Conservation (phyloP, 2,888 invertebrate species). For the Lasiommata megera region DNA sequence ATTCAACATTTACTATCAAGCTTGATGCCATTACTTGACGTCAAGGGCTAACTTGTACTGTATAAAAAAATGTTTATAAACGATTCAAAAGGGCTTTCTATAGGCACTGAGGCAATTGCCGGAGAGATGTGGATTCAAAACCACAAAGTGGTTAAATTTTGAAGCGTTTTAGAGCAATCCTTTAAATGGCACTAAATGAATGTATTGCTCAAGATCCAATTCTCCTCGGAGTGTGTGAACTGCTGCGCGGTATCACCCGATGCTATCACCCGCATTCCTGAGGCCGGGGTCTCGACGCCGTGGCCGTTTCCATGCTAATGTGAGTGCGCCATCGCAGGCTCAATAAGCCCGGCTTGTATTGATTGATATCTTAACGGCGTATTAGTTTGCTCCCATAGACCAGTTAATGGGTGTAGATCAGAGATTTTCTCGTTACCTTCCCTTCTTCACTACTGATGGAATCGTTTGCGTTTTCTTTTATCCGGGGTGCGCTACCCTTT, state of each 20-base stretch:
- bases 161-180: too few relatives aligned
- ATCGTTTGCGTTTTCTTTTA: neutral
- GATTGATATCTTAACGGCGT: conserved; percentile 74
- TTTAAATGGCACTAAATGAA: too few relatives aligned
- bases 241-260: conserved; percentile 2
- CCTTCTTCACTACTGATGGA: conserved; percentile 7
- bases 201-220: too few relatives aligned
- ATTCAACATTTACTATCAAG: too few relatives aligned
- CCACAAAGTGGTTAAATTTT: too few relatives aligned
- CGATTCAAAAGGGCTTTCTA: too few relatives aligned
- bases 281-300: conserved; percentile 27
- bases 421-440: conserved; percentile 21
- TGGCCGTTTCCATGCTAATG: conserved; percentile 70
- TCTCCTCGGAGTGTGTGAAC: neutral
- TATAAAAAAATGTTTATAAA: too few relatives aligned
- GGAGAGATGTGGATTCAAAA: too few relatives aligned
- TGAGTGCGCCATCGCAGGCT: conserved; percentile 46
- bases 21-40: too few relatives aligned
- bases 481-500: too few relatives aligned
- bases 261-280: conserved; percentile 23
- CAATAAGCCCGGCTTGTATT: conserved; percentile 47
- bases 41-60: too few relatives aligned
- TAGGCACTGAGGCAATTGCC: too few relatives aligned
- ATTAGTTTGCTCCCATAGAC: conserved; percentile 33
- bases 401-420: conserved; percentile 33